Evolutionary conservation across 2,113 vertebrate species (phyloP).

Genomic region (Glaucidium brasilianum): DNA sequence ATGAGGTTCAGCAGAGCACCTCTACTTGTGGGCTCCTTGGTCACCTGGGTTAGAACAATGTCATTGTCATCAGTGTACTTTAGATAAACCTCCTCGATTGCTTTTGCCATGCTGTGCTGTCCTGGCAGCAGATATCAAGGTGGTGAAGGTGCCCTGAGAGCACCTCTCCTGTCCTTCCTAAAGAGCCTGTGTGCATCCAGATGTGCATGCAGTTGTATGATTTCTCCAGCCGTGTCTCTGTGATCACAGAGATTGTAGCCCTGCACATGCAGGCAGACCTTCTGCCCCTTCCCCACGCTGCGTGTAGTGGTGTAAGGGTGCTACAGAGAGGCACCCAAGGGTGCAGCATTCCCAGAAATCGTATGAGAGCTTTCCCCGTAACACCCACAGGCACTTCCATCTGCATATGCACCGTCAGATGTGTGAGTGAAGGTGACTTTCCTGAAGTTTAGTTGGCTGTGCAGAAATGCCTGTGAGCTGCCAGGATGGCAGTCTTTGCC

Average conservation of each 20-base stretch:
- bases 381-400: rapidly evolving
- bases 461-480: not conserved
- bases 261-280: too few species aligned
- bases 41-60: not conserved
- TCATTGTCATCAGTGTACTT: not conserved
- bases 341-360: not conserved
- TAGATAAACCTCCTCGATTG: not conserved
- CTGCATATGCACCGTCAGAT: rapidly evolving
- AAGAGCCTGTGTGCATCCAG: not conserved
- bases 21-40: not conserved
- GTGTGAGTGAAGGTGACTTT: not conserved
- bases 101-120: not conserved
- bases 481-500: not conserved
- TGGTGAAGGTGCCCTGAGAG: not conserved
- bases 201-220: not conserved
- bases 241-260: not conserved
- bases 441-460: rapidly evolving
- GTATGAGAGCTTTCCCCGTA: not conserved
- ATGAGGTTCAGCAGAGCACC: not conserved
- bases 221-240: not conserved
- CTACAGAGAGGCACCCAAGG: not conserved
- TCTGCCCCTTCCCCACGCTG: rapidly evolving
- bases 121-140: not conserved
- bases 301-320: rapidly evolving
- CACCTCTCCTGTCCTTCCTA: not conserved